Evolutionary conservation across 2,888 invertebrate species (phyloP).

Genomic region (Papilio elwesi): DNA sequence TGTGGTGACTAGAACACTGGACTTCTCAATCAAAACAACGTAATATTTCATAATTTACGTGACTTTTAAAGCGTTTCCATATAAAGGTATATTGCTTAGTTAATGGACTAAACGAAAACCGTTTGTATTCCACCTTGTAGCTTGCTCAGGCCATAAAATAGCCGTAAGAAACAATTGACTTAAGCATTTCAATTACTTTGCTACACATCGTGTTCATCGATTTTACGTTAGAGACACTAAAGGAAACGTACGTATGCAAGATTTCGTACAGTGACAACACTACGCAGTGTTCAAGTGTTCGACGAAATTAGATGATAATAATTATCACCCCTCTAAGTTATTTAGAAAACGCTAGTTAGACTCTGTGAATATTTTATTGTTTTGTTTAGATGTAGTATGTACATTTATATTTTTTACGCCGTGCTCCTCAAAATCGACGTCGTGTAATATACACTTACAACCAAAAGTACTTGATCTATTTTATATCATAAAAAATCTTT

Average conservation of each 20-base stretch:
- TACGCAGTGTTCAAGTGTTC: too few relatives aligned
- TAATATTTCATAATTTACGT: background rate
- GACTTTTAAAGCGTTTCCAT: background rate
- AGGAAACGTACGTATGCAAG: background rate
- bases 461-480: too few relatives aligned
- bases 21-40: too few relatives aligned
- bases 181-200: conserved; percentile 50
- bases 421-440: too few relatives aligned
- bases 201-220: conserved; percentile 25
- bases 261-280: background rate
- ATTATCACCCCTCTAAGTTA: background rate
- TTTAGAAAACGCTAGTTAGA: background rate
- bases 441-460: too few relatives aligned
- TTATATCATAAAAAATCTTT: too few relatives aligned
- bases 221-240: conserved; percentile 9
- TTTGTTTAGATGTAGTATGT: too few relatives aligned
- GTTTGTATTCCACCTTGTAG: conserved; percentile 45
- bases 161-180: conserved; percentile 48
- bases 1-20: too few relatives aligned
- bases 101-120: conserved; percentile 43
- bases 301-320: background rate
- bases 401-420: too few relatives aligned
- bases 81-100: conserved; percentile 41
- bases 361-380: too few relatives aligned
- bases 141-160: conserved; percentile 42